Conservation (phyloP, 1,140 invertebrate species). For the Drosophila sp. region DNA sequence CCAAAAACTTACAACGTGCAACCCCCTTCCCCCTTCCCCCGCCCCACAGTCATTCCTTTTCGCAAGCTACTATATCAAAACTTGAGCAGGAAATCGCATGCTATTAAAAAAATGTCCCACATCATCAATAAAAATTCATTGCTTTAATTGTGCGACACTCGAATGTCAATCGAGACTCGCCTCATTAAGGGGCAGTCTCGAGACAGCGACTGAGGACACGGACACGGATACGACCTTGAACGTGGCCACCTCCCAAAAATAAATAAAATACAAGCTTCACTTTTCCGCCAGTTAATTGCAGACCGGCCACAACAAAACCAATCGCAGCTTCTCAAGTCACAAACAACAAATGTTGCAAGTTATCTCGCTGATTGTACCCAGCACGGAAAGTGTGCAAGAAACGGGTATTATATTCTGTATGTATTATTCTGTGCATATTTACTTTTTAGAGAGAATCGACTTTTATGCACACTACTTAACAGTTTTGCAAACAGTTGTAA, state of each 20-base stretch:
- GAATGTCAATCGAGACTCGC: slow-evolving; percentile 36
- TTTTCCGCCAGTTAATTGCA: slow-evolving; percentile 45
- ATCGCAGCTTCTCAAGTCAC: neutral
- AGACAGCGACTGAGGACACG: neutral
- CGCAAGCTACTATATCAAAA: neutral
- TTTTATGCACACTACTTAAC: too few relatives aligned
- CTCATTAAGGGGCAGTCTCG: neutral
- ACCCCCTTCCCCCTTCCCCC: neutral
- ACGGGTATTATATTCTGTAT: neutral
- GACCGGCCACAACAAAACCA: slow-evolving; percentile 33
- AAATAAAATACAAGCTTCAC: neutral
- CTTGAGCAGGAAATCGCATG: slow-evolving; percentile 73
- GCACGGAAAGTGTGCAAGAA: neutral
- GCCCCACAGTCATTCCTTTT: neutral
- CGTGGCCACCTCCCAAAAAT: neutral
- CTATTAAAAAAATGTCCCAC: slow-evolving; percentile 79
- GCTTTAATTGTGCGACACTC: slow-evolving; percentile 61
- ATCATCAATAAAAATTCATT: slow-evolving; percentile 72
- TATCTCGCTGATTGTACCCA: neutral
- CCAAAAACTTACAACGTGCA: neutral
- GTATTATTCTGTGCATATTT: neutral
- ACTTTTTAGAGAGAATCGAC: neutral
- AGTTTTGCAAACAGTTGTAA: too few relatives aligned
- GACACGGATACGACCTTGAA: slow-evolving; percentile 28
- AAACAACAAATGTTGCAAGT: slow-evolving; percentile 5